phyloP scores from a whole-genome alignment of 30 jellyfish, hydroid and myxozoan genomes.

The Chironex yamaguchii region DNA sequence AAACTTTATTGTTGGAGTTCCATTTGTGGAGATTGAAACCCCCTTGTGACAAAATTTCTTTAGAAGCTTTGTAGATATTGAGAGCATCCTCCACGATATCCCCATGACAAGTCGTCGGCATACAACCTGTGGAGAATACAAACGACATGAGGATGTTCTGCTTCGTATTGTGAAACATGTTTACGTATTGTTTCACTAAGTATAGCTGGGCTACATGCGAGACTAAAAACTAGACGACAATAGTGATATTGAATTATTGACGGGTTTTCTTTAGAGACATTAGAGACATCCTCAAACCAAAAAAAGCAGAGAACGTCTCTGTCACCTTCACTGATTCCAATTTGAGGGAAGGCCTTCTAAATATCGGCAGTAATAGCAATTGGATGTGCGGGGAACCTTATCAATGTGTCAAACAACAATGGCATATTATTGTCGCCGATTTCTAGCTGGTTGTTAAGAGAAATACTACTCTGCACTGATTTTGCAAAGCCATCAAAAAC shows the following conservation, averaged over 20 bases:
- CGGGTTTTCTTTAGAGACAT: conserved; percentile 8
- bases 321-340: conserved; percentile 26
- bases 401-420: conserved; percentile 10
- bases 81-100: conserved; percentile 25
- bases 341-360: conserved; percentile 28
- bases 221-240: conserved; percentile 39
- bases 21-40: conserved; percentile 52
- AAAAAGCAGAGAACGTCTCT: conserved; percentile 30
- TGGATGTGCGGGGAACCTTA: conserved; percentile 1
- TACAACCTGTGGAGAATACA: conserved; percentile 12
- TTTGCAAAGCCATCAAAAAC: conserved; percentile 54
- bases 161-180: neutral
- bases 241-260: conserved; percentile 21
- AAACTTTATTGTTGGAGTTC: conserved; percentile 15
- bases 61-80: neutral
- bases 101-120: conserved; percentile 31
- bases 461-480: neutral
- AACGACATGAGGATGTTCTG: conserved; percentile 29
- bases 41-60: conserved; percentile 24
- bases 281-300: conserved; percentile 24
- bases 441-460: conserved; percentile 28
- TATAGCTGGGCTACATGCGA: conserved; percentile 46
- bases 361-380: conserved; percentile 36
- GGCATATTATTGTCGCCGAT: conserved; percentile 34
- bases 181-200: conserved; percentile 3